These are phyloP conservation scores for Aphaenogaster floridana DNA, from an alignment of 1,140 invertebrate species.

Conservation along the genomic window DNA sequence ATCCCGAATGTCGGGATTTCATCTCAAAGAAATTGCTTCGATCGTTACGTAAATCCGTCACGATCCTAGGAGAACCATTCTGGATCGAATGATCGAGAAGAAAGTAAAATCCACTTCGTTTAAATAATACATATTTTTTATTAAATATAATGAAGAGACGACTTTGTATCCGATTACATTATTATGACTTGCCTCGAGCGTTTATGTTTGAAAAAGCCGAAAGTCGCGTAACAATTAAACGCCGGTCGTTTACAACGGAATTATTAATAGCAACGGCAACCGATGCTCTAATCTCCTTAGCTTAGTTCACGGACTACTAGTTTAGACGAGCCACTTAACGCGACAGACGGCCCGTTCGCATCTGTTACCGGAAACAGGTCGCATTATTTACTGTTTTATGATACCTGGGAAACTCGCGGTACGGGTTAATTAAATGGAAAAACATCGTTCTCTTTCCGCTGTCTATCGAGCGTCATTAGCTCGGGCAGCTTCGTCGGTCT, in stretches of 20 bases:
- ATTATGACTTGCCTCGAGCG: background rate
- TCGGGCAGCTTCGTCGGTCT: slow-evolving; percentile 9
- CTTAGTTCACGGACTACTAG: slow-evolving; percentile 40
- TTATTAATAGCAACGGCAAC: slow-evolving; percentile 32
- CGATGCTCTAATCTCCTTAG: slow-evolving; percentile 11
- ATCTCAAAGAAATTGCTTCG: slow-evolving; percentile 26
- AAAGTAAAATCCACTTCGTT: background rate
- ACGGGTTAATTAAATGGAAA: slow-evolving; percentile 62
- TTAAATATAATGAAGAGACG: background rate
- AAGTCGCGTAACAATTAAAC: slow-evolving; percentile 7
- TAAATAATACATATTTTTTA: background rate
- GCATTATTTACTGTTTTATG: slow-evolving; percentile 66
- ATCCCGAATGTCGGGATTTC: slow-evolving; percentile 36
- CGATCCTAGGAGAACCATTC: background rate
- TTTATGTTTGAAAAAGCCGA: background rate
- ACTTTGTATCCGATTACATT: background rate
- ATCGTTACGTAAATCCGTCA: slow-evolving; percentile 41
- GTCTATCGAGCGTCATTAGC: slow-evolving; percentile 55
- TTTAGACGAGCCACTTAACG: slow-evolving; percentile 7
- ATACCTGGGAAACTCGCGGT: slow-evolving; percentile 6
- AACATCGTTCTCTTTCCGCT: slow-evolving; percentile 39
- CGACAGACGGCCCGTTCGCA: slow-evolving; percentile 51
- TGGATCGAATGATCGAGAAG: background rate
- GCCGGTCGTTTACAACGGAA: background rate
- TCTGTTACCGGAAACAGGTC: slow-evolving; percentile 72